A percentile compares a stretch with the other conserved stretches of the same genome.
Evolutionary conservation across 2,797 vertebrate species (phyloP).

Genomic region (Propithecus deckenii): DNA sequence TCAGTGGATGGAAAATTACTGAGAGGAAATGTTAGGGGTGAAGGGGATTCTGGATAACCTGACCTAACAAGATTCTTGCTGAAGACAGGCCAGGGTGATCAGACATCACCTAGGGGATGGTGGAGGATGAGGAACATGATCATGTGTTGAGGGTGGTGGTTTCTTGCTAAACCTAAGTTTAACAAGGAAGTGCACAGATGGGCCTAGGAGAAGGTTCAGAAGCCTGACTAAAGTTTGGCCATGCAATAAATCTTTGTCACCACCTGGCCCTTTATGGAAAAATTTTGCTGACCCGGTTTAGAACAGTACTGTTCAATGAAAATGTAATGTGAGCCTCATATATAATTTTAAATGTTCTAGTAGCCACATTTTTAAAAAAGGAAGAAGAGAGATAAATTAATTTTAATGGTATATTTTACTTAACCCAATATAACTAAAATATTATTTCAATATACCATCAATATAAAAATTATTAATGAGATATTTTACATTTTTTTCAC

Average conservation of each 20-base stretch:
- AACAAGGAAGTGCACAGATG: too few relatives aligned
- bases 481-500: background rate
- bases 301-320: background rate
- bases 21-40: background rate
- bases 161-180: background rate
- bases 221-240: background rate
- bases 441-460: background rate
- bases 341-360: background rate
- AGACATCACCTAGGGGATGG: background rate
- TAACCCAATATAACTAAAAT: background rate
- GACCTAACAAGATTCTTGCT: background rate
- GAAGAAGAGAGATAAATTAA: background rate
- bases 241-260: background rate
- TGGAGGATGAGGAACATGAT: background rate
- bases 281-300: background rate
- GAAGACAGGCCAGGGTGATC: background rate
- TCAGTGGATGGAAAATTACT: background rate
- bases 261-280: background rate
- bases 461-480: background rate
- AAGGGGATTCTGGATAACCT: background rate
- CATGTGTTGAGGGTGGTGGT: background rate
- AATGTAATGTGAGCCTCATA: background rate
- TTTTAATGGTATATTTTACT: background rate
- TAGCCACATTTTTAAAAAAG: background rate
- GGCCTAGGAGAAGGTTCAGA: background rate